These are phyloP conservation scores for Phenganax marumi DNA, from an alignment of 92 coral and sea anemone species.

Conservation along the genomic window DNA sequence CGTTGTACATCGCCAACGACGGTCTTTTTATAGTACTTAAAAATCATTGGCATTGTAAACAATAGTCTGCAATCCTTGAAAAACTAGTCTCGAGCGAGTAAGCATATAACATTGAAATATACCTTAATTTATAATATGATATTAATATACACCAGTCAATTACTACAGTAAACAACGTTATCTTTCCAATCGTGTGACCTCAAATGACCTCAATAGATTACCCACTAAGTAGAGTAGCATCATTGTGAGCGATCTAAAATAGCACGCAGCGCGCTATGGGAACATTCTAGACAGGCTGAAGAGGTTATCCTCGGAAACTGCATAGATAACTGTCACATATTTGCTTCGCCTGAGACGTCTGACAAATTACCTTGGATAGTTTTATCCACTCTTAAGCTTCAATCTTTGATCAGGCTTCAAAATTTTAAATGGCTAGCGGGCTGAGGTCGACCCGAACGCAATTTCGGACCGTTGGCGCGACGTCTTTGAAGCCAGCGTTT, in stretches of 20 bases:
- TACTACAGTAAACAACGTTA: not conserved
- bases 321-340: not conserved
- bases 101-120: no score
- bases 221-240: not conserved
- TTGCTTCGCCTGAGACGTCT: not conserved
- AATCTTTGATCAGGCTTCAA: not conserved
- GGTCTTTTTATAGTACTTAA: not conserved
- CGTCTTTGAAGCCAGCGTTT: slow-evolving; percentile 32
- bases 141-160: not conserved
- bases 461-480: slow-evolving; percentile 14
- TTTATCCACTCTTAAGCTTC: not conserved
- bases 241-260: not conserved
- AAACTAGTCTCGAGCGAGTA: no score
- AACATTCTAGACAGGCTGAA: not conserved
- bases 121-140: no score
- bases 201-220: not conserved
- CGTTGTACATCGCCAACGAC: no score
- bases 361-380: not conserved
- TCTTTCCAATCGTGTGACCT: not conserved
- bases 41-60: not conserved
- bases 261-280: not conserved
- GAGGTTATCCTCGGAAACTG: not conserved
- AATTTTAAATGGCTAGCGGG: slow-evolving; percentile 22
- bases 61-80: no score
- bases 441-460: slow-evolving; percentile 5